phyloP scores from a whole-genome alignment of 1,140 invertebrate genomes.

The Drosophila subpulchrella region DNA sequence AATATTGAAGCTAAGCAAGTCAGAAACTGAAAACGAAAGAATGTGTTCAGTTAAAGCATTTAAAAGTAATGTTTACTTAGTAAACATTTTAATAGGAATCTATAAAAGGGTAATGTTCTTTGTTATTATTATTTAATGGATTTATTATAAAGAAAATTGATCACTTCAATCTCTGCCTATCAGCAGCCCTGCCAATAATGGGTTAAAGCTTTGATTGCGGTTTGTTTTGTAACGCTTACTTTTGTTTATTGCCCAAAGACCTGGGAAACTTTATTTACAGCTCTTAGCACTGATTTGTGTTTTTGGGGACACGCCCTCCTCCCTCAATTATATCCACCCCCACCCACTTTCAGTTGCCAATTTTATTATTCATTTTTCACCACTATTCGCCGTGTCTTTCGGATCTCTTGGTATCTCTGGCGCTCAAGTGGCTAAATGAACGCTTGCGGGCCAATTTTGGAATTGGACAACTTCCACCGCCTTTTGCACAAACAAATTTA shows the following conservation, averaged over 20 bases:
- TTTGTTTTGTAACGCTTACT: not conserved
- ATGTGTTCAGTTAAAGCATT: too few species aligned
- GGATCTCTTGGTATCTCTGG: constrained; percentile 28
- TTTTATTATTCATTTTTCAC: constrained; percentile 27
- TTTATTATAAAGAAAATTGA: not conserved
- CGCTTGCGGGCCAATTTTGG: constrained; percentile 68
- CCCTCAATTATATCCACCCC: constrained; percentile 1
- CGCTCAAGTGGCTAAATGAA: constrained; percentile 64
- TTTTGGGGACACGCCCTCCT: constrained; percentile 47
- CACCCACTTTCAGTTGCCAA: constrained; percentile 25
- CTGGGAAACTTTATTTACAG: constrained; percentile 47
- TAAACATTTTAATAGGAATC: not conserved
- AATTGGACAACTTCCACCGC: constrained; percentile 32
- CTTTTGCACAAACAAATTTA: constrained; percentile 40
- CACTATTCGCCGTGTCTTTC: constrained; percentile 15
- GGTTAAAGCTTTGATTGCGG: not conserved
- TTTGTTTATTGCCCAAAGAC: not conserved
- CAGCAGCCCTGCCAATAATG: not conserved
- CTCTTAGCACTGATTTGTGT: constrained; percentile 61
- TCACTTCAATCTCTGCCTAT: not conserved
- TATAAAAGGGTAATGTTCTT: not conserved
- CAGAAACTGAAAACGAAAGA: too few species aligned
- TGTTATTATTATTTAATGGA: not conserved
- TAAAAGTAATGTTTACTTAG: not conserved
- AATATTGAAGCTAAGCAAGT: not conserved